Base-by-base conservation (phyloP, 2,888 invertebrate genomes). In the Lingula anatina region DNA sequence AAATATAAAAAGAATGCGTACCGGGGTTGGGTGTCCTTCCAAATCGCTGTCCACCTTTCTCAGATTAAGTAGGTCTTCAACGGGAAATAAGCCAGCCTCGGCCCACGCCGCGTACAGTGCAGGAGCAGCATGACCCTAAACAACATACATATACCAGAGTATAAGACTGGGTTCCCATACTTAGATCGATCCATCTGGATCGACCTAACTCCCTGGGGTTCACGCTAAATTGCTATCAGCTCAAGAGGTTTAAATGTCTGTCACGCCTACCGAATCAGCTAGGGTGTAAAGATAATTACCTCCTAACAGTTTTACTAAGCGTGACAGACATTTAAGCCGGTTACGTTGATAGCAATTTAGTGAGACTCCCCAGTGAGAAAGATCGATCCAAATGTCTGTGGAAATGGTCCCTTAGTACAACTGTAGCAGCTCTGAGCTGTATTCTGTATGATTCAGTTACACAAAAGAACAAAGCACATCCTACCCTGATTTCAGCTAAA, bases 51-150 rank as follows among this genome's bases (percentile, higher is more conserved):
- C 88, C 62, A 94, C 82, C 78, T 92, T 90, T 59, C 95, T 85
- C 52, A 95, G 83, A 73, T 93, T 91, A 74, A 86, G 79, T 61
- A 95, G 80, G 7, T 94, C 90, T 1, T 82, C 81, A 0, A 85
- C 81, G 0, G 92, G 89, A 78, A 94, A 92, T 1, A 94, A 84
- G 15, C 79, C 79, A 23, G 75, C 73, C 55, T 97, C 95, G 5
- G 94, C 94, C 95, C 95, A 97, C n/a, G 94, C 96, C 50, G 96
- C 95, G 79, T 99, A 97, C 20, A 99, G 83, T 75, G 96, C 92
- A 2, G 97, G 97, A 25, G 94, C 94, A 26, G 96, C 94, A 80
- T 97, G 96, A 50, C 96, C 97, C 77, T 80, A 49, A 42, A 62
- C 25, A 21, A 24, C 5, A n/a, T 21, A 40, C 12, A 37, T 9